Conservation (phyloP, 2,797 vertebrate genomes). For the Galagoides demidoff region DNA sequence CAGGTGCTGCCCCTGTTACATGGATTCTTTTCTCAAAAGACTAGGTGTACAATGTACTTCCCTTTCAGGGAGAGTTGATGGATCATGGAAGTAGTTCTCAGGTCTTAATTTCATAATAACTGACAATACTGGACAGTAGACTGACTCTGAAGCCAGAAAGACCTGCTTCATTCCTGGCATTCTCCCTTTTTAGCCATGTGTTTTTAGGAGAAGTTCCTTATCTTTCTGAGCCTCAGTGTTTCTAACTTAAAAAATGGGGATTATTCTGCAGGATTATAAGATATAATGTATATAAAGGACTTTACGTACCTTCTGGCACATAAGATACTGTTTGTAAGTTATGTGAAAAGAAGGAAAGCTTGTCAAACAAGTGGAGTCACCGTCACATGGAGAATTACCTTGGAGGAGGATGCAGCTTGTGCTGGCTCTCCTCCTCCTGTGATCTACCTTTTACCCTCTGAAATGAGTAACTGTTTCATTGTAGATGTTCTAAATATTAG, state of each 20-base stretch:
- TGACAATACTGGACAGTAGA: neutral
- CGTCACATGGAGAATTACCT: neutral
- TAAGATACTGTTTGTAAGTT: constrained; percentile 34
- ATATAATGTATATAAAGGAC: neutral
- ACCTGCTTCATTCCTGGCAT: neutral
- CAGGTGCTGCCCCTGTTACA: neutral
- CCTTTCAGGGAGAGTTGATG: constrained; percentile 28
- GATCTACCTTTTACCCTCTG: neutral
- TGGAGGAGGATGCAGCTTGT: neutral
- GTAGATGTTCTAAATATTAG: constrained; percentile 55
- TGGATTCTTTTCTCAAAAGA: constrained; percentile 19
- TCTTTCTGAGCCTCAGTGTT: constrained; percentile 35
- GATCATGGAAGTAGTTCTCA: constrained; percentile 3
- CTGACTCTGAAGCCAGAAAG: neutral
- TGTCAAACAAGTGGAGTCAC: neutral
- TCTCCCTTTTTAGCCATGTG: neutral
- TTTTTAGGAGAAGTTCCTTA: neutral
- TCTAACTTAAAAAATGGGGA: constrained; percentile 15
- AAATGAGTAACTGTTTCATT: constrained; percentile 62
- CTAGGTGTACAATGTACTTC: neutral
- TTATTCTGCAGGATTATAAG: constrained; percentile 43
- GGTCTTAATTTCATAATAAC: neutral
- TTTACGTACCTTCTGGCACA: neutral
- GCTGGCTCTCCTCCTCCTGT: neutral
- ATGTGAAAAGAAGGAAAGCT: neutral